Evolutionary conservation across 2,888 invertebrate genomes (phyloP), one percentile per base, ranked within the genome.

Genomic region (Megaustenia siamemsis): DNA sequence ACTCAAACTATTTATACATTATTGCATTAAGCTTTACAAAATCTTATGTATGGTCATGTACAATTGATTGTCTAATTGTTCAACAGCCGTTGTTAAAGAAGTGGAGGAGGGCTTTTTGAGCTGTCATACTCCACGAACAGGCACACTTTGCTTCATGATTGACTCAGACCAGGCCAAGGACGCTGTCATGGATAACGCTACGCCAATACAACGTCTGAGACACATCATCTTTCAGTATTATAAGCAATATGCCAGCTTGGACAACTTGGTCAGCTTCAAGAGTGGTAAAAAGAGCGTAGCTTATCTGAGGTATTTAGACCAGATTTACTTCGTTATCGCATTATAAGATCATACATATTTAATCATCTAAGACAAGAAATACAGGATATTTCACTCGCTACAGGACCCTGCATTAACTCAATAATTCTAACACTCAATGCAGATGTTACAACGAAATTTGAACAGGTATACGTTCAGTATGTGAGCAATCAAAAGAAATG

Each of bases 111-210:
- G 88, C 10, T 68, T 88, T 0, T 68, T 86, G n/a, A 75, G 68
- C 12, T 75, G 86, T 49, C 40, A 69, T 40, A 81, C 63, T 32
- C 88, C 88, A 0, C 60, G 82, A 28, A 81, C 66, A 28, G 82
- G 86, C 71, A 85, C 86, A 2, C 68, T 88, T 18, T 88, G 88
- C n/a, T 76, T 88, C 60, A 82, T 88, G 85, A 75, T 84, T 15
- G 85, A 81, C 45, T 32, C 28, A 18, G 66, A 80, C 4, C n/a
- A 60, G 24, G 82, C 71, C 56, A 45, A 82, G 24, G 82, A 79
- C n/a, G 73, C n/a, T 24, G 40, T 28, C 5, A 66, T 24, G 49
- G 63, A 38, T 18, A 35, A 63, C 2, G 43, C 24, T 5, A 32
- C 53, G 2, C 80, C 84, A 12, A 80, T 84, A 28, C 60, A 53